Evolutionary conservation across 1,140 invertebrate genomes (phyloP), one percentile per base, ranked within the genome.

Genomic region (Zaprionus kolodkinae): DNA sequence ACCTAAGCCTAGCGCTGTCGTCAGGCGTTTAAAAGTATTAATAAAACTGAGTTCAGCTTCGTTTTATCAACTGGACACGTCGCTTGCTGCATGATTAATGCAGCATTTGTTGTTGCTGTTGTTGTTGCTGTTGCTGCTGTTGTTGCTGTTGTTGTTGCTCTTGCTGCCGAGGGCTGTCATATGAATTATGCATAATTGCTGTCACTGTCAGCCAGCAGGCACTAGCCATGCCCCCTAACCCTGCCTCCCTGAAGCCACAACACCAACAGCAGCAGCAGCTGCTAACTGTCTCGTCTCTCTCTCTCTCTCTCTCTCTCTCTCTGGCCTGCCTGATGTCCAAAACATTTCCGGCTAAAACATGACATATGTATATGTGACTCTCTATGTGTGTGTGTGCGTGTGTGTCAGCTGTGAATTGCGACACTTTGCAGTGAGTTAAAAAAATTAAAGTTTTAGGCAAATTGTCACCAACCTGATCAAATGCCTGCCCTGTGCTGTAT

Each of bases 131-230:
- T 45, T 71, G 45, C 15, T 59, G 61, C 63, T n/a, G n/a, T n/a
- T n/a, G n/a, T n/a, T n/a, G n/a, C n/a, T 55, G 30, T 10, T 45
- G 21, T 13, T 55, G 45, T 38, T 68, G 64, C 54, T 74, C 33
- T 45, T 71, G 45, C 15, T 59, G 61, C 63, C 60, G 55, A 45
- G 73, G 65, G 55, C 59, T 73, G 82, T 60, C 76, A 79, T 52
- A 55, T 73, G 81, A 86, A 86, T 86, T 86, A 86, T 86, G 83
- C 82, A 87, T 81, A 86, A 81, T 86, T 81, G 83, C 60, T 86
- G 82, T 71, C 82, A 79, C 76, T 73, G 72, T 66, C 72, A 66
- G 48, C 62, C 57, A 45, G 52, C 17, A 55, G 63, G 63, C 52
- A 35, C 38, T 65, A 43, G 61, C 17, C 45, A 50, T 27, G 11